A percentile compares a stretch with the other conserved stretches of the same genome.
These are phyloP conservation scores for Sminthopsis crassicaudata DNA, from an alignment of 2,113 vertebrate species.

Conservation along the genomic window DNA sequence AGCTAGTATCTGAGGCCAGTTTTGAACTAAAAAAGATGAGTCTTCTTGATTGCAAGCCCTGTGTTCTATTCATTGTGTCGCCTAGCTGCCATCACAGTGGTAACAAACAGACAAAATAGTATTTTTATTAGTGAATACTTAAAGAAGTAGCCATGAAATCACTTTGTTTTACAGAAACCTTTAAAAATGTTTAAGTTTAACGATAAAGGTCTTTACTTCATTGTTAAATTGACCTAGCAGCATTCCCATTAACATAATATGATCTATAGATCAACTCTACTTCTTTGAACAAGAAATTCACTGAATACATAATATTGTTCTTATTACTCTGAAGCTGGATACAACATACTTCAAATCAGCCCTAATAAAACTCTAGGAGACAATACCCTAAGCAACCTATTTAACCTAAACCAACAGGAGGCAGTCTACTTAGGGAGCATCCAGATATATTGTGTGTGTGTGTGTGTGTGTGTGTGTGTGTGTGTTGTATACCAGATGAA, in stretches of 20 bases:
- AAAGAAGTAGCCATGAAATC: background rate
- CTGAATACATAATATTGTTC: background rate
- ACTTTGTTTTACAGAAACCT: background rate
- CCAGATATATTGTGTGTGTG: background rate
- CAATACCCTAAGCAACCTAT: fast-evolving
- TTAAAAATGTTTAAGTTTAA: background rate
- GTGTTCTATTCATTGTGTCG: background rate
- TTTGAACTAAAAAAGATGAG: background rate
- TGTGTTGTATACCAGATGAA: background rate
- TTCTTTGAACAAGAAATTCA: background rate
- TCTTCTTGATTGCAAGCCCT: background rate
- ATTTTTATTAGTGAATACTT: background rate
- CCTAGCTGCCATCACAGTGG: background rate
- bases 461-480: too few relatives aligned
- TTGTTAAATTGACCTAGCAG: background rate
- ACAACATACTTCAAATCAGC: background rate
- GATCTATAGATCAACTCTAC: fast-evolving
- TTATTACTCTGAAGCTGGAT: background rate
- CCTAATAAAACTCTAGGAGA: background rate
- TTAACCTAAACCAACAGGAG: background rate
- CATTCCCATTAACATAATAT: fast-evolving
- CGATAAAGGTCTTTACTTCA: background rate
- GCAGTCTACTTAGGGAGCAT: background rate
- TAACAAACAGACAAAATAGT: background rate
- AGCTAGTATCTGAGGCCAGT: background rate